These are phyloP conservation scores for Dryomyza anilis DNA, from an alignment of 2,888 invertebrate genomes.

Conservation along the genomic window DNA sequence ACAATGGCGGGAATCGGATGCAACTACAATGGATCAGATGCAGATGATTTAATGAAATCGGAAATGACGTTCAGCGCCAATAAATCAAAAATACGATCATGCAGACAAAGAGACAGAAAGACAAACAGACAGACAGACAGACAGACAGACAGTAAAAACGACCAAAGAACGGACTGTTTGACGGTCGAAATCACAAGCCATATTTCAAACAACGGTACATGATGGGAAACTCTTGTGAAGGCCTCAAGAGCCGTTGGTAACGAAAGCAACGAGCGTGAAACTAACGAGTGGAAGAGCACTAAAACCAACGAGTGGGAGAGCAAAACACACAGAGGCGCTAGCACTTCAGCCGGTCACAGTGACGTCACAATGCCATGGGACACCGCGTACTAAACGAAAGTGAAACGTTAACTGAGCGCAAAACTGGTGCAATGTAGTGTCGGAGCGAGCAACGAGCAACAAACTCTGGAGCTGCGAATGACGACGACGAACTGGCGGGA, in stretches of 20 bases:
- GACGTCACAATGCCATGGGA: not conserved
- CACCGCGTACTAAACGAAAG: not conserved
- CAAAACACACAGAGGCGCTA: too few relatives aligned
- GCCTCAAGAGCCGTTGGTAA: not conserved
- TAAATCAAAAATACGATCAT: constrained; percentile 44
- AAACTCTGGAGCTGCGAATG: not conserved
- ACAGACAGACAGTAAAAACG: too few relatives aligned
- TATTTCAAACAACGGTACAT: not conserved
- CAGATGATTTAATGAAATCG: constrained; percentile 34
- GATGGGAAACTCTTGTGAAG: not conserved
- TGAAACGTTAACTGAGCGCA: constrained; percentile 5
- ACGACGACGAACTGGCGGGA: not conserved
- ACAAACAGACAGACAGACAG: too few relatives aligned
- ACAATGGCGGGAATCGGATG: constrained; percentile 12
- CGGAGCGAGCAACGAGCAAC: not conserved
- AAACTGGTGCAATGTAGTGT: too few relatives aligned
- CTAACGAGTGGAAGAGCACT: too few relatives aligned
- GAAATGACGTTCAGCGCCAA: constrained; percentile 38
- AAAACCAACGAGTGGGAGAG: too few relatives aligned
- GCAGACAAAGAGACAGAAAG: not conserved
- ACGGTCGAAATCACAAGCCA: not conserved
- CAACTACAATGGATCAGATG: constrained; percentile 2
- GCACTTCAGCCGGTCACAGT: not conserved
- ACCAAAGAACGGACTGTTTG: too few relatives aligned
- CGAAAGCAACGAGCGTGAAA: not conserved